Base-by-base conservation (phyloP, 2,797 vertebrate genomes). In the Lutjanus argentimaculatus region DNA sequence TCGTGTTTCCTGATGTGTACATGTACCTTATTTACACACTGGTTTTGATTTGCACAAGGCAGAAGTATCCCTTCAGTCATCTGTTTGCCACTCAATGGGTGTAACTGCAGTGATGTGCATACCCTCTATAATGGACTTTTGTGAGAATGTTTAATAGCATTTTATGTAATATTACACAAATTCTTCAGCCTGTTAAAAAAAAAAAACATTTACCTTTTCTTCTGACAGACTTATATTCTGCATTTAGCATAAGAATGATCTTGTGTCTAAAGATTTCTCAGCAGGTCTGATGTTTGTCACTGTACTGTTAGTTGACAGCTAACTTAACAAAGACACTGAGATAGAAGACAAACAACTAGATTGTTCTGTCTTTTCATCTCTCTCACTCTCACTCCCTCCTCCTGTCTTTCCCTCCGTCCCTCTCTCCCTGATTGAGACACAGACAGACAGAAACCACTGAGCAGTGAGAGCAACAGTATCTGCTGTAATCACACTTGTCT, bases 401-500 rank as follows among this genome's bases (percentile, higher is more conserved):
- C 58, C 49, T 75, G 25, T 25, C 11, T 64, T 16, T 49, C 51
- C 43, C 57, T 72, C 56, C 53, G 45, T 45, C 56, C 13, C n/a
- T 58, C 25, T 45, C 1, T 57, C 79, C 9, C 65, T 71, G 68
- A 56, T 57, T 67, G 79, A 85, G 77, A 86, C 77, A 77, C 40
- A 78, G 51, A 62, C 15, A 82, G 62, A 75, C 69, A 78, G 80
- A 80, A 75, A 79, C 62, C 52, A 59, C 75, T 72, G 79, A 82
- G 70, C 63, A 81, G 79, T 4, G 63, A 88, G 80, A 88, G 90
- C 90, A 91, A 93, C 88, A 91, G 77, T 93, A 93, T 93, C 90
- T 92, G 77, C 87, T 91, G 89, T 91, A 92, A 93, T 93, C 91
- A 91, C 91, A 86, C 91, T 84, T 85, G 90, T 91, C 92, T 93